Base-by-base conservation (phyloP, 2,797 vertebrate genomes). In the Adelosebastes latens region DNA sequence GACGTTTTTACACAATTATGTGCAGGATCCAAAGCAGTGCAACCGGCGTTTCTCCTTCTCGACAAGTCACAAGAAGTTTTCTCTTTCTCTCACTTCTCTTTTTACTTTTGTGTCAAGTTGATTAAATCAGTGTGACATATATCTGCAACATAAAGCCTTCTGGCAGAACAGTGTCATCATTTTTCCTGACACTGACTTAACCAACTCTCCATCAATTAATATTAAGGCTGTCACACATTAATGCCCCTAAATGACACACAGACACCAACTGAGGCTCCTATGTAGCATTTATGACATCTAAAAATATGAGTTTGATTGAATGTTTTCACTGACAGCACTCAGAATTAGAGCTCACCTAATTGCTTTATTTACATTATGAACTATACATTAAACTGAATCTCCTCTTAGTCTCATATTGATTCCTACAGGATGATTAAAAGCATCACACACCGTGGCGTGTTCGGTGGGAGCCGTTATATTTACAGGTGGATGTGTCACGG, bases 1-100 rank as follows among this genome's bases (percentile, higher is more conserved):
- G 95, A 95, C 94, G 95, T 94, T 94, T 96, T 94, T 92, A 89
- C 94, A 94, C 94, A 93, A 93, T 95, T 95, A 94, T 92, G 84
- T 91, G 88, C 67, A 81, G 83, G 84, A 92, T 90, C 70, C 89
- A 83, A 92, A 90, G 83, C 86, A 76, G 75, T 34, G 84, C 85
- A 84, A 84, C 72, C 75, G 7, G 77, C 84, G 20, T 82, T 86
- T 82, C 89, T 90, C 65, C 76, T 72, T 89, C 87, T 80, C 71
- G 79, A 89, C 88, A 89, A 92, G 82, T 91, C 91, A 87, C 82
- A 79, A 86, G 87, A 91, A 92, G 86, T 91, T 91, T 91, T 52
- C 8, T 34, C 16, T 60, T 61, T 70, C 67, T 60, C 53, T 86
- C 75, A 64, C 65, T 82, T 90, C 81, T 20, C 59, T 75, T 80